Base-by-base conservation (phyloP, 23 tunicate species). In the Diplosoma virens region DNA sequence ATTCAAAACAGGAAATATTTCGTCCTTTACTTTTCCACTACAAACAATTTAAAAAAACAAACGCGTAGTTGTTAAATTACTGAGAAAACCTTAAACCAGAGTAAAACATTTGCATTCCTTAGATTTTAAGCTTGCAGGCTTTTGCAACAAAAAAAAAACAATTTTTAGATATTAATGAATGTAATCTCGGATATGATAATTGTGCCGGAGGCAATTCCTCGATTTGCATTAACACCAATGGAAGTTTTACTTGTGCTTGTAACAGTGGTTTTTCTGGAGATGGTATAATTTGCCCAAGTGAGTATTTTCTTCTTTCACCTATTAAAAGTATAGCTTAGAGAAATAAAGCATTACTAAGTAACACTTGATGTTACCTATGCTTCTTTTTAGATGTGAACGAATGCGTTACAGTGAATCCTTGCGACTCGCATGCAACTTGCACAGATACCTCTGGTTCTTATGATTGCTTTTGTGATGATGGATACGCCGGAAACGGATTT, bases 201-300 rank as follows among this genome's bases (percentile, higher is more conserved):
- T n/a, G n/a, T n/a, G n/a, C n/a, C n/a, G 52, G 14, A 9, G 52
- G 16, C 16, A 16, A 16, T 9, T 16, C 16, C 16, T 22, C 81
- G 3, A 32, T 20, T 1, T 79, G 83, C 59, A 37, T 27, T n/a
- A 65, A 79, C 27, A 66, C 59, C 25, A 17, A 27, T 0, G 83
- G 83, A 46, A 66, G 83, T 45, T 79, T 65, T 45, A 11, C 1
- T 28, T 79, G 83, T 66, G 60, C 37, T 0, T 79, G 83, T 26
- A 31, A 14, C 24, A n/a, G 75, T 18, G 83, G 83, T 3, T 79
- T 41, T 67, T 9, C 58, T 1, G 83, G 83, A 79, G 47, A 47
- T 31, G 72, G 72, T 21, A 34, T 1, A 9, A 45, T 3, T 48
- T 79, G 82, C 36, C 33, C 33, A 11, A 63, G 71, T 77, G 37